A percentile compares a stretch with the other conserved stretches of the same genome.
Evolutionary conservation across 2,797 vertebrate genomes (phyloP).

Genomic region (Alcedo atthis): DNA sequence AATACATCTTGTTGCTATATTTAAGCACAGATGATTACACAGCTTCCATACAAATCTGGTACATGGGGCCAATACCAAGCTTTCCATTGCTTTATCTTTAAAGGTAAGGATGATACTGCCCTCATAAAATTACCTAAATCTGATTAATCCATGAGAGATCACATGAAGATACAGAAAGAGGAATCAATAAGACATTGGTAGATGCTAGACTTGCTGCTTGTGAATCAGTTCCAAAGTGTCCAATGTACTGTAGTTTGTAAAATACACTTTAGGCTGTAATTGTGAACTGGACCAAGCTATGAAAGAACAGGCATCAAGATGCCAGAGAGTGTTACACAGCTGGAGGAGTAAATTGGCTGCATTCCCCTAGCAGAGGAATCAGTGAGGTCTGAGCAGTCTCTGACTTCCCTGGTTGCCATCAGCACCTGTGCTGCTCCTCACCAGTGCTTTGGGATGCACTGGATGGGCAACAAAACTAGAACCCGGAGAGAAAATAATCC

Average conservation of each 20-base stretch:
- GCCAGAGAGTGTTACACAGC: not conserved
- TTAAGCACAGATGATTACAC: not conserved
- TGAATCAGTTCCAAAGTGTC: not conserved
- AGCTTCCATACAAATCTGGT: not conserved
- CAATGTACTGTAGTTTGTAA: not conserved
- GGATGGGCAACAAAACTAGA: not conserved
- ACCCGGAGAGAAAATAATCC: not conserved
- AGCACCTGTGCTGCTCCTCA: not conserved
- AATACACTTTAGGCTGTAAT: not conserved
- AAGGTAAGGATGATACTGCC: not conserved
- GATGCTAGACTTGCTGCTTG: not conserved
- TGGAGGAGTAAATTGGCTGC: not conserved
- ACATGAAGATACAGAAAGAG: not conserved
- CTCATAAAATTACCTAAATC: not conserved
- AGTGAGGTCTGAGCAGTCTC: not conserved
- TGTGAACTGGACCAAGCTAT: not conserved
- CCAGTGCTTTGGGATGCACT: accelerated
- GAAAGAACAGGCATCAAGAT: not conserved
- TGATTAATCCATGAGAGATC: not conserved
- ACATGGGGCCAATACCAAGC: not conserved
- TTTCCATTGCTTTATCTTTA: not conserved
- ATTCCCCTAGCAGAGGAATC: not conserved
- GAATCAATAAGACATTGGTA: conserved; percentile 1
- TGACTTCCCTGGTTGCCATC: not conserved
- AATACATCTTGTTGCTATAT: accelerated